Evolutionary conservation across 2,797 vertebrate species (phyloP), one percentile per base, ranked within the genome.

Genomic region (Takifugu ocellatus): DNA sequence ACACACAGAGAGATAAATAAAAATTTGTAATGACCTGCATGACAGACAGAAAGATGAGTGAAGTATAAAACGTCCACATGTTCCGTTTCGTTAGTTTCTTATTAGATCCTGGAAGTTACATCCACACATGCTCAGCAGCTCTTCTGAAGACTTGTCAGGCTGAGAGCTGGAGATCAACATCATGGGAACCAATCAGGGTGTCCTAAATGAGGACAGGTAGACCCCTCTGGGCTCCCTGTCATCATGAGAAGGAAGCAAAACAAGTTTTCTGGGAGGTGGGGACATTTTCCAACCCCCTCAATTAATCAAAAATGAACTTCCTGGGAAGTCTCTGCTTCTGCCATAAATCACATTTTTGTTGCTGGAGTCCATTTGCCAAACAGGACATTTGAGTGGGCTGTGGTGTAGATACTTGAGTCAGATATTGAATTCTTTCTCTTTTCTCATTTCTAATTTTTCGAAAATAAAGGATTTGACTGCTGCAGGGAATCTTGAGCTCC

Each of bases 161-260:
- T 60, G 48, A 63, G 51, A 1, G 11, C 61, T 61, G 74, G 67
- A 89, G 66, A 88, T 84, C 72, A 82, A 43, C 65, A 49, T 25
- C 31, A 52, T 74, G 75, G 45, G 78, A 84, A 73, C 91, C 92
- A 92, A 92, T 92, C 88, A 90, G 84, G 56, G 55, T 10, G 46
- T 68, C 61, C 31, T 50, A 85, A 90, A 88, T 25, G 72, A 89
- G 88, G 87, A 79, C 88, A 86, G 73, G 71, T 80, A 48, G n/a
- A 75, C 78, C 80, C 89, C 89, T 77, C 45, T 78, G 75, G 91
- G 85, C 75, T 69, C 44, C 51, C 59, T 80, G 84, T 84, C 79
- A 86, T 77, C 67, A 78, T 79, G 77, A 89, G 74, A 78, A 79
- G 77, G 79, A 81, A 82, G 71, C 72, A 70, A 69, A 82, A 56